Conservation (phyloP, 2,797 vertebrate species). For the Falco concolor region DNA sequence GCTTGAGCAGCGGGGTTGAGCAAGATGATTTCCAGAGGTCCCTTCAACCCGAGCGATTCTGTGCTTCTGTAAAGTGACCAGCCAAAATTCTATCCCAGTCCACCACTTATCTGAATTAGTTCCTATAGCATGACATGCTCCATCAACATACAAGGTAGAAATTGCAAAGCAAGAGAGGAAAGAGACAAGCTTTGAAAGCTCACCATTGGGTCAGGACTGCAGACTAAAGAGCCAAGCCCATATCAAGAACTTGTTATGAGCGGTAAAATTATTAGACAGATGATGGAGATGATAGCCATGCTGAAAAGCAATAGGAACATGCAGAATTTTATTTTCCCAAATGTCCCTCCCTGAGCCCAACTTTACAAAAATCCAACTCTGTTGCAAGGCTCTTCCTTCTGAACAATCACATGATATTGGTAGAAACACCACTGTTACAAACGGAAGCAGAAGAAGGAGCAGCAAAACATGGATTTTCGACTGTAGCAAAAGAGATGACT, state of each 20-base stretch:
- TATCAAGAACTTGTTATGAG: neutral
- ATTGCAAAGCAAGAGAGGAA: neutral
- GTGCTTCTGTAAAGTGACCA: neutral
- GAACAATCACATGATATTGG: accelerated
- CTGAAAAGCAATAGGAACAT: neutral
- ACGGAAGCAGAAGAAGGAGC: neutral
- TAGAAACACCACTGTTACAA: neutral
- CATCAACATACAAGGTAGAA: neutral
- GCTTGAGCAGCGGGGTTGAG: neutral
- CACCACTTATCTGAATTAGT: neutral
- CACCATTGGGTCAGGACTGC: neutral
- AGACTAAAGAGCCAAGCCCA: neutral
- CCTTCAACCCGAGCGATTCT: neutral
- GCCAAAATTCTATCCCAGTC: neutral
- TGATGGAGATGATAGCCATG: neutral
- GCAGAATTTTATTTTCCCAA: neutral
- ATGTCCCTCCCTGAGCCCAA: neutral
- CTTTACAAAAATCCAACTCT: neutral
- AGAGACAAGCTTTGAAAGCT: neutral
- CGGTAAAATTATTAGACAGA: neutral
- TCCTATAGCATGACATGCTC: neutral
- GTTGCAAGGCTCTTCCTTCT: neutral
- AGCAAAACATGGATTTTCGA: neutral
- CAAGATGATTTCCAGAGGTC: neutral
- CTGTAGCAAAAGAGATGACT: neutral